Base-by-base conservation (phyloP, 1,140 invertebrate species). In the Drosophila melanica region DNA sequence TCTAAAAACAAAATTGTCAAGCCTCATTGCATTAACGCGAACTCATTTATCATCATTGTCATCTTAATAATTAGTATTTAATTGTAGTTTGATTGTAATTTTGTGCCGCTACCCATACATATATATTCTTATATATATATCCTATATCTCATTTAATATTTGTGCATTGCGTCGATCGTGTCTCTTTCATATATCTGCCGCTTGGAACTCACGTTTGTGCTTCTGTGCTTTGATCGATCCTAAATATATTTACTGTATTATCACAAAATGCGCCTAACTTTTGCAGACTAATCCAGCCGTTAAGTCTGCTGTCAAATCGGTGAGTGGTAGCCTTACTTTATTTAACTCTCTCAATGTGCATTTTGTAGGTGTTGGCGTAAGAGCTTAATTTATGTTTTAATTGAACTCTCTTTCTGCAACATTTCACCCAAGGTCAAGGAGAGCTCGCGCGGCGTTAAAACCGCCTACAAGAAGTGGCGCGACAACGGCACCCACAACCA, bases 251-350 rank as follows among this genome's bases (percentile, higher is more conserved):
- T 42, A 47, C 33, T 65, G 62, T 71, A 50, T 27, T 71, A 71
- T 73, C 57, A 55, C 76, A 79, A 81, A 59, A 75, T 75, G 66
- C 79, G 80, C 74, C 68, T 82, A 81, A 82, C 75, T 80, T 89
- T 94, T 94, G 69, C 92, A 96, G 95, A 95, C 96, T 35, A 97
- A 97, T 93, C 96, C 96, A 75, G 96, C 96, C 78, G 93, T 97
- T 86, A 96, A 96, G 93, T 95, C 94, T 81, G 96, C 96, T 76
- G 95, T 96, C 50, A 96, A 96, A 94, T 95, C 95, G 91, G 96
- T 96, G 93, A 95, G 94, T 94, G 90, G 90, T 73, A 60, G 74
- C 76, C 35, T 23, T 45, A 62, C 65, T 35, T 35, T 45, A 58
- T 45, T 30, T 51, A 18, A 39, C 33, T 72, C 12, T 59, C 35